Evolutionary conservation across 2,888 invertebrate species (phyloP), one percentile per base, ranked within the genome.

Genomic region (Euplexia lucipara): DNA sequence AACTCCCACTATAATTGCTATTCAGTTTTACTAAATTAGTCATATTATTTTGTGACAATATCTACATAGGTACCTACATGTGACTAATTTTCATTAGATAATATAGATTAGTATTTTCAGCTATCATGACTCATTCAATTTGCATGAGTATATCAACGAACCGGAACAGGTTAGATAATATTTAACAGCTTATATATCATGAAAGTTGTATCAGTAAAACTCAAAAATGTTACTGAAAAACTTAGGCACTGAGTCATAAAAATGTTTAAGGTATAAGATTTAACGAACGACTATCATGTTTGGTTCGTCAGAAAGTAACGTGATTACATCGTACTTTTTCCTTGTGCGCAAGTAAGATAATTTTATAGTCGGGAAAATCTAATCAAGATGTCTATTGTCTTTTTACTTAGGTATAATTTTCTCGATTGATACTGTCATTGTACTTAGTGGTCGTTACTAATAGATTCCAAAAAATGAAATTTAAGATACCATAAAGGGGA

Each of bases 51-150:
- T 35, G 4, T 32, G 16, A 44, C 5, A 26, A 26, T 26, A 26
- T 26, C 26, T 26, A 26, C 26, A 26, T 37, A 18, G 4, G 12
- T n/a, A 16, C 1, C 7, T 30, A 10, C 5, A 22, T 16, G 8
- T 69, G 59, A 60, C 37, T 60, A 70, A 70, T 37, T 14, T 9
- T 37, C 18, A 39, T 30, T 32, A 22, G 22, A 60, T 60, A 70
- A 39, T 3, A 47, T 6, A 0, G 20, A 64, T 41, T 39, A 45
- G 3, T 30, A 49, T 37, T 35, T 64, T 35, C 39, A 35, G 1
- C 8, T 39, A 34, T 12, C 44, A 12, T 49, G 39, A 70, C 16
- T 48, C 32, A 32, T n/a, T n/a, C n/a, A n/a, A n/a, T n/a, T n/a
- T n/a, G n/a, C n/a, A n/a, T n/a, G n/a, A n/a, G n/a, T n/a, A n/a